Evolutionary conservation across 1,140 invertebrate species (phyloP).

Genomic region (Psix sp.): DNA sequence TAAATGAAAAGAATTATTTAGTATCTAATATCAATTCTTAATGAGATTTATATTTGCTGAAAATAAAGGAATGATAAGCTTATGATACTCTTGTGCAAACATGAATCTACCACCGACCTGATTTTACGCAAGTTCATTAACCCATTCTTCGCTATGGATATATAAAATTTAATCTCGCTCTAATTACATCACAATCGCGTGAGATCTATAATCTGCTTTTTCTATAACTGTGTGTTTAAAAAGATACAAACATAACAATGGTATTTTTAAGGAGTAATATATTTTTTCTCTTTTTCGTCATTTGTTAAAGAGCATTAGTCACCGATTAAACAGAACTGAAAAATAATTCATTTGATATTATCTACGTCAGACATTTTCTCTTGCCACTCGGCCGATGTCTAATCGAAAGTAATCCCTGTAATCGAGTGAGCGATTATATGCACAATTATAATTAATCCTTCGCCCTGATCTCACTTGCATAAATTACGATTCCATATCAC

Average conservation of each 20-base stretch:
- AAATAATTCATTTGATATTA: no score
- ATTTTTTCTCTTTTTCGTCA: no score
- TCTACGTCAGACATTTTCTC: no score
- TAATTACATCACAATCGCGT: not conserved
- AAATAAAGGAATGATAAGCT: constrained; percentile 15
- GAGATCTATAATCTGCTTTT: constrained; percentile 4
- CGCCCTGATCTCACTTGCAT: constrained; percentile 22
- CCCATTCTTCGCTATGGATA: not conserved
- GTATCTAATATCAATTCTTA: no score
- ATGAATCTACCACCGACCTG: constrained; percentile 6
- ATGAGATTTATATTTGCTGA: not conserved
- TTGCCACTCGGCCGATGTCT: no score
- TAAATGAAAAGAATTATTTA: no score
- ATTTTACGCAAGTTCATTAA: constrained; percentile 15
- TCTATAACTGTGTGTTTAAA: not conserved
- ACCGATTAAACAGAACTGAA: no score
- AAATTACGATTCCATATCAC: constrained; percentile 33
- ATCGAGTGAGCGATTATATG: constrained; percentile 22
- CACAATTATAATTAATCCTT: constrained; percentile 46
- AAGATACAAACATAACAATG: no score
- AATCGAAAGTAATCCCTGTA: constrained; percentile 27
- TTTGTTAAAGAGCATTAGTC: no score
- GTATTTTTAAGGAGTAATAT: no score
- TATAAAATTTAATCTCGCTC: constrained; percentile 13
- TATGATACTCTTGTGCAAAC: constrained; percentile 8